phyloP scores from a whole-genome alignment of 2,888 invertebrate species.

The Melanostoma scalare region DNA sequence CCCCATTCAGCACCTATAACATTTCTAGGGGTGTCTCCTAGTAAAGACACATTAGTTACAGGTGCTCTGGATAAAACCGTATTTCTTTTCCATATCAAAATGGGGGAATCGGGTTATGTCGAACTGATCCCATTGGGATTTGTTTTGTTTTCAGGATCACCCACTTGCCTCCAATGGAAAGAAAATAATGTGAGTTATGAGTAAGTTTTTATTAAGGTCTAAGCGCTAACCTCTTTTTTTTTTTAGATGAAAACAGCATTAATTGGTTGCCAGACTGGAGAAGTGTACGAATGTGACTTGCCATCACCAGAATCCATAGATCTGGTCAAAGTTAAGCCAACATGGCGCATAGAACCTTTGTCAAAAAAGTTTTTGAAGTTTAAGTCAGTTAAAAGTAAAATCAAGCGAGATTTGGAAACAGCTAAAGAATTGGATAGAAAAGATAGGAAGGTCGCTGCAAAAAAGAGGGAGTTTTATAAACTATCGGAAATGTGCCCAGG shows the following conservation, averaged over 20 bases:
- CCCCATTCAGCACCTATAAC: constrained; percentile 87
- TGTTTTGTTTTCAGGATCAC: constrained; percentile 85
- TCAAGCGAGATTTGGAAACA: constrained; percentile 84
- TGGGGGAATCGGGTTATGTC: constrained; percentile 80
- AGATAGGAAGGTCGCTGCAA: constrained; percentile 83
- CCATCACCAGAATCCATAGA: constrained; percentile 82
- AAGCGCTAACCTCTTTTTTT: not conserved
- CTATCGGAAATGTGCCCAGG: constrained; percentile 84
- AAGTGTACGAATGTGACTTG: constrained; percentile 83
- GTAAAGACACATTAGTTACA: constrained; percentile 85
- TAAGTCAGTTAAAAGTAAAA: constrained; percentile 84
- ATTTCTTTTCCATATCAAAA: constrained; percentile 85
- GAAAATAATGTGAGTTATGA: constrained; percentile 79
- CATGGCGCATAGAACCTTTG: constrained; percentile 77
- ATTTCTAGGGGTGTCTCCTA: constrained; percentile 84
- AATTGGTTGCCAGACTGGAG: constrained; percentile 84
- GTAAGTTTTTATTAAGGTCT: not conserved
- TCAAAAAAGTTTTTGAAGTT: constrained; percentile 81
- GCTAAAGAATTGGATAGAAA: constrained; percentile 83
- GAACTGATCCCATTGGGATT: constrained; percentile 86
- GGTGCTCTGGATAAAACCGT: constrained; percentile 87
- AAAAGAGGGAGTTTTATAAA: constrained; percentile 84
- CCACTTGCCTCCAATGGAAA: constrained; percentile 87
- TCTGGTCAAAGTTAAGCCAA: constrained; percentile 75
- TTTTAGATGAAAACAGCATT: constrained; percentile 80